Evolutionary conservation across 2,888 invertebrate genomes (phyloP), one percentile per base, ranked within the genome.

Genomic region (Melanchra persicariae): DNA sequence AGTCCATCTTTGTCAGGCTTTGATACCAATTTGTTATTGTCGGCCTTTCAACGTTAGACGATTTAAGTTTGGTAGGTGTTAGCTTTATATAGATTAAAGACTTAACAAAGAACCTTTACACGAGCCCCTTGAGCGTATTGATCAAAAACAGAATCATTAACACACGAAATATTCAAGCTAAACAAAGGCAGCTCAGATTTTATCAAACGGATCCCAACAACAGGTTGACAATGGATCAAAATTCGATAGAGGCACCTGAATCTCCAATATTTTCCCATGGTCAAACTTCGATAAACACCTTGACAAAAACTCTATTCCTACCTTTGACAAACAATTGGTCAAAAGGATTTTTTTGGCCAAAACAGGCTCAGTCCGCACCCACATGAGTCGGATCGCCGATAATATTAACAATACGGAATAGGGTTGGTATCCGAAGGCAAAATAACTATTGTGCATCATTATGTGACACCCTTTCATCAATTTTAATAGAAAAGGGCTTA

Each of bases 1-100:
- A 94, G 95, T 95, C 94, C 95, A 95, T 95, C 95, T 95, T 95
- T 95, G 95, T 96, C 94, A 95, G 91, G 93, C 95, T 94, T 93
- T 95, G 94, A 95, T 95, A 94, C 94, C 93, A 92, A 96, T 96
- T 96, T 95, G 95, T 96, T 92, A 93, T 91, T 93, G 95, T 96
- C 96, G 92, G 92, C 91, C 92, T 93, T 93, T 94, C 93, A 94
- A 93, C 94, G 91, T 91, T 88, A 87, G 90, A 92, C 92, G 90
- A 94, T 94, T 95, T 94, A 94, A 95, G 91, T 95, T 95, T 93
- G 92, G 91, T 93, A 93, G 93, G 91, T 93, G 91, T 93, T 90
- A 88, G 86, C 89, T 89, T 88, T 88, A 88, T 90, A 89, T 87
- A 88, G 91, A 91, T 91, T 90, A 88, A 88, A 88, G 87, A 77